These are phyloP conservation scores for Gobio gobio DNA, from an alignment of 2,113 vertebrate genomes.

Conservation along the genomic window DNA sequence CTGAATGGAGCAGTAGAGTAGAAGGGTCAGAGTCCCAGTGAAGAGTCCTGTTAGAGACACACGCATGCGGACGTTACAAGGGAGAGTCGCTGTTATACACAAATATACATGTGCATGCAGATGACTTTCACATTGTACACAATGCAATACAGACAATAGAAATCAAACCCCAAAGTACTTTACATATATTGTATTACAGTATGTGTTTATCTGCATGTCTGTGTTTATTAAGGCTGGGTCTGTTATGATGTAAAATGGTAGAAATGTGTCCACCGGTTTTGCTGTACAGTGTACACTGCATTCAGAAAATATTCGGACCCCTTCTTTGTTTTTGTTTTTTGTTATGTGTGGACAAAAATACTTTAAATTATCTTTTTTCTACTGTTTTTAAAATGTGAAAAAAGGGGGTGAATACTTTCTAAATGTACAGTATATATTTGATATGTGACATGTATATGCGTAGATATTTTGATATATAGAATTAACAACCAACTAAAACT, in stretches of 20 bases:
- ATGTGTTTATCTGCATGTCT: not conserved
- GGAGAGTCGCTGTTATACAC: constrained; percentile 43
- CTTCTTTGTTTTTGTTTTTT: not conserved
- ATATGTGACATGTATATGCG: not conserved
- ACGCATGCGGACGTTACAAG: constrained; percentile 46
- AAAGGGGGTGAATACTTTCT: not conserved
- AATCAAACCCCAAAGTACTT: too few species aligned
- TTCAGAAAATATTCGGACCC: not conserved
- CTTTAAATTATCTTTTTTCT: not conserved
- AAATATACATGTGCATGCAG: constrained; percentile 23
- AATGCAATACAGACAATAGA: not conserved
- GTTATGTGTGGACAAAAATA: not conserved
- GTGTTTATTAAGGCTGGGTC: not conserved
- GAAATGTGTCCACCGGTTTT: not conserved
- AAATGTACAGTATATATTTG: not conserved
- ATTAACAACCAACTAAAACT: not conserved
- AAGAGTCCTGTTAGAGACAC: constrained; percentile 90
- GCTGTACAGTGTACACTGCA: not conserved
- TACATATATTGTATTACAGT: too few species aligned
- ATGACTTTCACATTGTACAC: constrained; percentile 29
- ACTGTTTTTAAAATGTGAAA: not conserved
- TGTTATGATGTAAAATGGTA: not conserved
- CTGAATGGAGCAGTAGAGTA: constrained; percentile 99
- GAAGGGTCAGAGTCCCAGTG: constrained; percentile 99
- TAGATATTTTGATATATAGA: not conserved